Evolutionary conservation across 2,888 invertebrate species (phyloP).

Genomic region (Meganola albula): DNA sequence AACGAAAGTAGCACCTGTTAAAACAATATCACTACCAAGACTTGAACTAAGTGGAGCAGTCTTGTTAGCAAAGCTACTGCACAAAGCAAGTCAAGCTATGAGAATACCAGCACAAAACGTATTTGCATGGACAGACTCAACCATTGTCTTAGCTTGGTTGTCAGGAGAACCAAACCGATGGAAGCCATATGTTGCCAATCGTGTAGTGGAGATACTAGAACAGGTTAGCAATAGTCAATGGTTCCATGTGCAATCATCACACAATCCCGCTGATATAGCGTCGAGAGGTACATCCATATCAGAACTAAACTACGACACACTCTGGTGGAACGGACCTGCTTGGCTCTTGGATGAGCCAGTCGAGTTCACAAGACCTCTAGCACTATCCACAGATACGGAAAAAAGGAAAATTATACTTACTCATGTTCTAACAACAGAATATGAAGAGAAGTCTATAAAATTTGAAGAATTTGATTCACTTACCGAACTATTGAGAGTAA

Average conservation of each 20-base stretch:
- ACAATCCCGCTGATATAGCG: constrained; percentile 5
- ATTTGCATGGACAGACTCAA: constrained; percentile 2
- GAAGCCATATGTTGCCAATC: constrained; percentile 1
- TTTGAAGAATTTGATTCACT: too few relatives aligned
- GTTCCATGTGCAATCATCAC: constrained; percentile 4
- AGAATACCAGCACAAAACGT: background rate
- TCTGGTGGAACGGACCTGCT: constrained; percentile 1
- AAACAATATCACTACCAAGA: constrained; percentile 4
- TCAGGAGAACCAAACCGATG: background rate
- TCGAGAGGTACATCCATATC: constrained; percentile 4
- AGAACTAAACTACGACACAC: background rate
- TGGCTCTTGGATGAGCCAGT: constrained; percentile 15
- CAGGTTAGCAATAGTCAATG: constrained; percentile 1
- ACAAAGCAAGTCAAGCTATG: constrained; percentile 1
- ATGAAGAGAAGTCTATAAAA: too few relatives aligned
- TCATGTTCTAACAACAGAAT: too few relatives aligned
- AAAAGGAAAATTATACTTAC: constrained; percentile 8
- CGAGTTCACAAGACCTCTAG: constrained; percentile 5
- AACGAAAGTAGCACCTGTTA: constrained; percentile 2
- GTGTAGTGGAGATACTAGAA: constrained; percentile 1
- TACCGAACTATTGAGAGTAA: too few relatives aligned
- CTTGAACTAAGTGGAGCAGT: constrained; percentile 5
- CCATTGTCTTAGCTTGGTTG: constrained; percentile 1
- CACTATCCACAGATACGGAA: constrained; percentile 2
- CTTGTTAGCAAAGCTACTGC: background rate